Conservation (phyloP, 2,888 invertebrate genomes). For the Acrobasis consociella region DNA sequence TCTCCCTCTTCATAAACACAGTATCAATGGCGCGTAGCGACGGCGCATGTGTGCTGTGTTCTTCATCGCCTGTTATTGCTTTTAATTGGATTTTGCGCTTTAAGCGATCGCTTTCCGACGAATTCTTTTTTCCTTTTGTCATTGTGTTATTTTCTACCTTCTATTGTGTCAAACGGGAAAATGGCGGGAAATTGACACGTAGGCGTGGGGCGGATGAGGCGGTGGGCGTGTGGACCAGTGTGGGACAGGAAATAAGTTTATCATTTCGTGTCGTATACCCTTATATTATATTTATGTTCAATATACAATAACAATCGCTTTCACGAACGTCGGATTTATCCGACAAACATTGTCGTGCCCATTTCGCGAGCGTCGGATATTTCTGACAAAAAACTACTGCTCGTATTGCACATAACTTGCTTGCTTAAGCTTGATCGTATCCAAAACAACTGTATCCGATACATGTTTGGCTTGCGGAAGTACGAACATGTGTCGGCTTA, state of each 20-base stretch:
- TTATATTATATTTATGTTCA: too few species aligned
- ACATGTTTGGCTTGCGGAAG: too few species aligned
- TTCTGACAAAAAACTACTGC: too few species aligned
- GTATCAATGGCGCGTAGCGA: background rate
- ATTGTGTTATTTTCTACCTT: background rate
- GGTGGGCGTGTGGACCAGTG: background rate
- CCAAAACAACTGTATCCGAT: too few species aligned
- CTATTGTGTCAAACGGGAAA: background rate
- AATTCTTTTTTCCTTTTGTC: background rate
- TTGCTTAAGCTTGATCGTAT: too few species aligned
- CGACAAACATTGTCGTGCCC: too few species aligned
- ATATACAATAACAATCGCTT: too few species aligned
- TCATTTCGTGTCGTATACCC: background rate
- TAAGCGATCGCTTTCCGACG: background rate
- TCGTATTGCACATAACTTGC: too few species aligned
- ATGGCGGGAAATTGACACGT: background rate
- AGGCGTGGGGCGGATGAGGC: background rate
- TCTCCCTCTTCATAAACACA: background rate
- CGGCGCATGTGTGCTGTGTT: background rate
- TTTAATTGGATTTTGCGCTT: conserved; percentile 8
- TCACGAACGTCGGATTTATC: too few species aligned
- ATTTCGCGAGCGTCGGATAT: too few species aligned
- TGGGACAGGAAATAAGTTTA: background rate
- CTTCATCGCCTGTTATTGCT: background rate
- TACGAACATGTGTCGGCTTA: too few species aligned